Evolutionary conservation across 2,888 invertebrate species (phyloP), one percentile per base, ranked within the genome.

Genomic region (Xylophagus ater): DNA sequence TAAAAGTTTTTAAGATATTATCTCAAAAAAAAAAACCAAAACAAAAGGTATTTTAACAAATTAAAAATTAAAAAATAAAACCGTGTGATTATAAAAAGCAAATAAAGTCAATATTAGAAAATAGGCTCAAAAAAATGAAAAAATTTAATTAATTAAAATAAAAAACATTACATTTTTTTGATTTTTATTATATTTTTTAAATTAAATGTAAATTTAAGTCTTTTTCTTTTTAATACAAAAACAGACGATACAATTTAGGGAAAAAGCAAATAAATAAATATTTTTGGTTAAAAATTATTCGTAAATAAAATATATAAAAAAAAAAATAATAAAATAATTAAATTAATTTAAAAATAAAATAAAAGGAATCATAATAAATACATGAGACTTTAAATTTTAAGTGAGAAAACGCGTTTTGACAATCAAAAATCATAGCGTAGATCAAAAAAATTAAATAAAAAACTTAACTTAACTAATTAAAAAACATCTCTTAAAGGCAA

Each of bases 401-500:
- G n/a, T n/a, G 21, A 63, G 59, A 62, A 56, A 55, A 55, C 58
- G 64, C 64, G 64, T 65, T 61, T 65, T 60, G 64, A 65, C 64
- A 65, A 65, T 65, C 64, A 65, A 54, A 52, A 50, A 12, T 10
- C 9, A 26, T 26, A 26, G 26, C 26, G 12, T 26, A 26, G 26
- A 26, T 10, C 5, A 26, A 26, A 26, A 12, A 26, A 26, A 23
- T 39, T 32, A 23, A 41, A 36, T 34, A n/a, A 25, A 34, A 32
- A 15, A 32, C 25, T 33, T 34, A 21, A 29, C 12, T 18, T 4
- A 28, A 7, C 19, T 21, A 30, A 37, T 13, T 19, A 20, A 12
- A 15, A 28, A 12, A 28, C 9, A 28, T 28, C 7, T 28, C 29
- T 28, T 28, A 6, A 5, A 23, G 17, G n/a, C 2, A 21, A 32